These are phyloP conservation scores for Drosophila antonietae DNA, from an alignment of 2,888 invertebrate genomes.

Conservation along the genomic window DNA sequence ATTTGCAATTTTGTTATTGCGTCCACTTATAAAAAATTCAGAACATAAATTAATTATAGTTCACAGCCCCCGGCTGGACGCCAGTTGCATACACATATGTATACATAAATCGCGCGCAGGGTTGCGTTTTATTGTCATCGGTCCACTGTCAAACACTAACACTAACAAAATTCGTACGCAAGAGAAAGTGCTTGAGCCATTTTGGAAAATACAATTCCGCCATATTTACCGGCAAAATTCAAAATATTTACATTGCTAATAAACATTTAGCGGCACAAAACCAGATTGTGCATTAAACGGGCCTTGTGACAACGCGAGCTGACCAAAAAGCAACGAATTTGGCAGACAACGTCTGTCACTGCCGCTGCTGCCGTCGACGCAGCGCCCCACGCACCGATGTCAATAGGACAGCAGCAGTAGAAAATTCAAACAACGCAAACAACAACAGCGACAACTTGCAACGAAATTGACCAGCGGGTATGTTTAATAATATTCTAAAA, in stretches of 20 bases:
- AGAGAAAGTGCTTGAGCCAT: constrained; percentile 79
- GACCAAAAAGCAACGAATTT: constrained; percentile 36
- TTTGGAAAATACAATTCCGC: constrained; percentile 83
- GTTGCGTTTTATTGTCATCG: constrained; percentile 62
- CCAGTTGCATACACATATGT: constrained; percentile 42
- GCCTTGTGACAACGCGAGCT: constrained; percentile 19
- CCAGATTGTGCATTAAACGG: constrained; percentile 42
- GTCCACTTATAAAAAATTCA: neutral
- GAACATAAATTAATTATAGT: neutral
- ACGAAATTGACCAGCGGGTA: constrained; percentile 54
- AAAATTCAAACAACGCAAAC: constrained; percentile 38
- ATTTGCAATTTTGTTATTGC: neutral
- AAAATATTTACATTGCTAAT: constrained; percentile 81
- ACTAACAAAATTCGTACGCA: constrained; percentile 64
- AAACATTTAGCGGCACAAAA: constrained; percentile 43
- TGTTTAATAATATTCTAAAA: constrained; percentile 41
- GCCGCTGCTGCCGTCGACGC: constrained; percentile 60
- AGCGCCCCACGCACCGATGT: constrained; percentile 70
- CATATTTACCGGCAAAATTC: constrained; percentile 84
- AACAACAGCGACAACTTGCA: constrained; percentile 14
- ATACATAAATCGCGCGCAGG: constrained; percentile 69
- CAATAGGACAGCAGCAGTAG: constrained; percentile 51
- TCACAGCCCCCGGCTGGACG: constrained; percentile 22
- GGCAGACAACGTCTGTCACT: constrained; percentile 66
- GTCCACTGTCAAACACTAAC: constrained; percentile 66